Conservation (phyloP, 2,113 vertebrate species). For the Oreochromis tanganicae region DNA sequence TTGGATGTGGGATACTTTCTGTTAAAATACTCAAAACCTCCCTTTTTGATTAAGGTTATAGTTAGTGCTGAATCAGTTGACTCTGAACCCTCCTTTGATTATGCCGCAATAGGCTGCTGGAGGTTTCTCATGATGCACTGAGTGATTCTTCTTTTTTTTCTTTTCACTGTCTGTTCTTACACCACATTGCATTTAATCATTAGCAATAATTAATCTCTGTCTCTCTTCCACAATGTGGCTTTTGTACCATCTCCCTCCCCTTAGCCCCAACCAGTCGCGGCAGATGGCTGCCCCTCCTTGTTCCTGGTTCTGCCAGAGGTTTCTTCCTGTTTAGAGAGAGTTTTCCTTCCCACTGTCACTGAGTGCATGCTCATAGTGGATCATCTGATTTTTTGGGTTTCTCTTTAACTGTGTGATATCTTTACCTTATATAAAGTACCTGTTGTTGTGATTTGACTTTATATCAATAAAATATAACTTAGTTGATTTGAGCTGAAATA, state of each 20-base stretch:
- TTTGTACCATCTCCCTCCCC: not conserved
- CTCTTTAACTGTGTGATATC: not conserved
- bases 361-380: not conserved
- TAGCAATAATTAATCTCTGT: not conserved
- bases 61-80: not conserved
- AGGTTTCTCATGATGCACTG: not conserved
- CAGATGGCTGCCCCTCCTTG: not conserved
- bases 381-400: fast-evolving
- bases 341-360: not conserved
- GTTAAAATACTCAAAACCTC: not conserved
- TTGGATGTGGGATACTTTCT: not conserved
- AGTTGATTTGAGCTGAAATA: not conserved
- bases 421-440: not conserved
- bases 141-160: not conserved
- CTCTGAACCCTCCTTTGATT: not conserved
- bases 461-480: not conserved
- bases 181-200: not conserved
- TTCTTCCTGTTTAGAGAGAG: not conserved
- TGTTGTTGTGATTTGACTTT: not conserved
- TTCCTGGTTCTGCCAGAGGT: not conserved
- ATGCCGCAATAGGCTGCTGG: not conserved
- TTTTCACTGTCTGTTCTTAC: not conserved
- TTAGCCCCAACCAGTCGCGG: fast-evolving
- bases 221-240: not conserved
- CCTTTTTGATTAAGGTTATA: not conserved